Base-by-base conservation (phyloP, 2,113 vertebrate genomes). In the Istiophorus platypterus region DNA sequence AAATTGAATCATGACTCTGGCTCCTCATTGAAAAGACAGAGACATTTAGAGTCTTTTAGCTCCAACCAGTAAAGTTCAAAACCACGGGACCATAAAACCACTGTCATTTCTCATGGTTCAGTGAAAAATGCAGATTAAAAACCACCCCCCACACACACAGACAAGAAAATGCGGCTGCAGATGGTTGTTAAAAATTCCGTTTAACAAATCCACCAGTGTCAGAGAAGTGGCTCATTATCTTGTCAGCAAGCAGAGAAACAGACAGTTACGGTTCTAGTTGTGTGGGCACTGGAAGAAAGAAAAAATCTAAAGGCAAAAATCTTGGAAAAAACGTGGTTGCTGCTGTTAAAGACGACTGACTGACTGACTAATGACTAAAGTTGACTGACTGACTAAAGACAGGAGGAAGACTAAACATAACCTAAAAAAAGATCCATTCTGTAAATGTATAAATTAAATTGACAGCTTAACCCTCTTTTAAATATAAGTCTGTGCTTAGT, bases 211-310 rank as follows among this genome's bases (percentile, higher is more conserved):
- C 78, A 78, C 61, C 78, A 73, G 63, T 81, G 81, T 69, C 66
- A 12, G 61, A 62, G 29, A 76, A 85, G 74, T 47, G 72, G 58
- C 86, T 88, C 79, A 91, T 91, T 91, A 87, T 87, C 73, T 78
- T 77, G 84, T 91, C 90, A 88, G 71, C 42, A 13, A 37, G 47
- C 54, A 26, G 62, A 41, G 34, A 69, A 47, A 42, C 61, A 73
- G 65, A 69, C 59, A 51, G 75, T 76, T 67, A 27, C 63, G 51
- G 56, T 74, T 59, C 7, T 0, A 52, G 45, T 1, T 37, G 77
- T 59, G 80, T 78, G 82, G 77, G 70, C 39, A 80, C 54, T 7
- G 56, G 41, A 51, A 45, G 63, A 73, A 73, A n/a, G 22, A 26
- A 24, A 1, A 2, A 54, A 54, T 26, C 10, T 56, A 59, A 59